phyloP scores from a whole-genome alignment of 2,113 vertebrate species.

The Silurus asotus region DNA sequence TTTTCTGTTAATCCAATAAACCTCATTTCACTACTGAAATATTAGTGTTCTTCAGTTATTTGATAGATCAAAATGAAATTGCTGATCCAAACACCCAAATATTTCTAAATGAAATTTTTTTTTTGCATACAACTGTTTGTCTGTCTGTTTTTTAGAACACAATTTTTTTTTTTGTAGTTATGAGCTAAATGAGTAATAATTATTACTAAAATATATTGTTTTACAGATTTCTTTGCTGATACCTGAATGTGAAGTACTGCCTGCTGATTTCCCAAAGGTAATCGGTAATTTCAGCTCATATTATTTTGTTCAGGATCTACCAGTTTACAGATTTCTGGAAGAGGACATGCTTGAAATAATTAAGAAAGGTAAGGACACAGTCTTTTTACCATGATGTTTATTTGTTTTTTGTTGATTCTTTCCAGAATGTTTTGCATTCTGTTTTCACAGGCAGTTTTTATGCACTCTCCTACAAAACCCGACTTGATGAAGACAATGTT shows the following conservation, averaged over 20 bases:
- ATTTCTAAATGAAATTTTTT: too few species aligned
- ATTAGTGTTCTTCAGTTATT: too few species aligned
- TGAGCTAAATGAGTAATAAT: too few species aligned
- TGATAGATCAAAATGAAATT: too few species aligned
- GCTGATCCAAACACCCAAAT: too few species aligned
- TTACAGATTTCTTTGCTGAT: conserved; percentile 86
- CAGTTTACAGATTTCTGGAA: conserved; percentile 74
- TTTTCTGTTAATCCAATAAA: too few species aligned
- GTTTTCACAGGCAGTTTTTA: conserved; percentile 77
- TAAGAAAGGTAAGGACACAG: conserved; percentile 75
- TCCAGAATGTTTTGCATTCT: neutral
- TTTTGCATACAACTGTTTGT: too few species aligned
- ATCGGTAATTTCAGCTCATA: conserved; percentile 75
- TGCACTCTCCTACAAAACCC: conserved; percentile 80
- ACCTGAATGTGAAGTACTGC: conserved; percentile 79
- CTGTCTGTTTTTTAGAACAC: too few species aligned
- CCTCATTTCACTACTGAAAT: too few species aligned
- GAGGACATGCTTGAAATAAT: conserved; percentile 76
- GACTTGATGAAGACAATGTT: conserved; percentile 86
- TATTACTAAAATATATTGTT: conserved; percentile 1
- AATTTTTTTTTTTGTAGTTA: neutral
- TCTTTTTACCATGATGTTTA: neutral
- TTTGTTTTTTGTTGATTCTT: neutral
- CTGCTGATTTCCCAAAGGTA: conserved; percentile 71
- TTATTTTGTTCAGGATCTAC: conserved; percentile 80